A percentile compares a stretch with the other conserved stretches of the same genome.
These are phyloP conservation scores for Myodes glareolus DNA, from an alignment of 2,113 vertebrate genomes.

Conservation along the genomic window DNA sequence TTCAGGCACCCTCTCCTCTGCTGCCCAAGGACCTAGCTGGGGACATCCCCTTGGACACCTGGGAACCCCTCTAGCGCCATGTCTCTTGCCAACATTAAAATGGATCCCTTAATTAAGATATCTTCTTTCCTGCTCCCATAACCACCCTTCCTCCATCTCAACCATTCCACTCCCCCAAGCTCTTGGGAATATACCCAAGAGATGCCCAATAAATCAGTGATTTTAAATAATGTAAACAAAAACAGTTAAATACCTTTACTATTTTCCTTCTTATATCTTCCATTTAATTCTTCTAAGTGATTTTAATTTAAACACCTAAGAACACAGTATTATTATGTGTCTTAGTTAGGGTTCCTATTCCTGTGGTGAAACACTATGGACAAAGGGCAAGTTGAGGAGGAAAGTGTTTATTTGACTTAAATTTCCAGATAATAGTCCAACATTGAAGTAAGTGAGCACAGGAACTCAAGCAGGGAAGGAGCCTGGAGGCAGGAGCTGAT, in stretches of 20 bases:
- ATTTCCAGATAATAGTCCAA: background rate
- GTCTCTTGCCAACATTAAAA: too few relatives aligned
- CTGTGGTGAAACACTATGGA: background rate
- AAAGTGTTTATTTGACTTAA: background rate
- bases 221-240: conserved; percentile 34
- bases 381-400: background rate
- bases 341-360: background rate
- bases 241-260: background rate
- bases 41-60: too few relatives aligned
- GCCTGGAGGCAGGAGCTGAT: background rate
- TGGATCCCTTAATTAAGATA: too few relatives aligned
- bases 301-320: conserved; percentile 24
- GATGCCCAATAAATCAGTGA: conserved; percentile 9
- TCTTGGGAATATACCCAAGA: too few relatives aligned
- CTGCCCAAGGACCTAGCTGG: too few relatives aligned
- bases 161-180: too few relatives aligned
- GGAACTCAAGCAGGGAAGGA: background rate
- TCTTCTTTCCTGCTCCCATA: too few relatives aligned
- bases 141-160: too few relatives aligned
- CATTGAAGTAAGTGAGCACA: background rate
- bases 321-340: background rate
- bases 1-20: too few relatives aligned
- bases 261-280: background rate
- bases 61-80: too few relatives aligned
- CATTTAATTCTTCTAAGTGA: background rate